Evolutionary conservation across 2,888 invertebrate species (phyloP).

Genomic region (Diplolepis rosae): DNA sequence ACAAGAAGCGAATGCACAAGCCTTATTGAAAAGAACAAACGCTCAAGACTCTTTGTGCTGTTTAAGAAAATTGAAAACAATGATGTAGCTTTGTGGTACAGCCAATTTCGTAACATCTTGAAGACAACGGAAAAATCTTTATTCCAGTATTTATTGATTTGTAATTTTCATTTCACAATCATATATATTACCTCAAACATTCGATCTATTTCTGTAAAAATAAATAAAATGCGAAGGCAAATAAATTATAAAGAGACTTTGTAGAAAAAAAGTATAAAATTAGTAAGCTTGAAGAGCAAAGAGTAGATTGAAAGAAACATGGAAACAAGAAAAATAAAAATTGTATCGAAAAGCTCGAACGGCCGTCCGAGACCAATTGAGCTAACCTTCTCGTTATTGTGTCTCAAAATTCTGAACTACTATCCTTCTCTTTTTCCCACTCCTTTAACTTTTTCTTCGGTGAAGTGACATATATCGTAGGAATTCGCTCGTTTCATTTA

Average conservation of each 20-base stretch:
- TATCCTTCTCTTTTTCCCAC: not conserved
- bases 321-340: constrained; percentile 6
- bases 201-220: no score
- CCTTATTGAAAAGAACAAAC: not conserved
- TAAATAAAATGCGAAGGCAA: constrained; percentile 11
- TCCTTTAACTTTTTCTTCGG: constrained; percentile 1
- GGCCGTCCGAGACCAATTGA: not conserved
- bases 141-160: not conserved
- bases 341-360: constrained; percentile 3
- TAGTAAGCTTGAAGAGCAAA: not conserved
- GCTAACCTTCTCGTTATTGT: constrained; percentile 24
- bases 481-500: constrained; percentile 47
- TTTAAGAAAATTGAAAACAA: not conserved
- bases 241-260: constrained; percentile 12
- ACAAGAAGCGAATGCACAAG: not conserved
- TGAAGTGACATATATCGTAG: constrained; percentile 31
- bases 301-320: not conserved
- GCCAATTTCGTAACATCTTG: not conserved
- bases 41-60: not conserved
- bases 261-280: constrained; percentile 11
- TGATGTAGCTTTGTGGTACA: not conserved
- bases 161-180: no score
- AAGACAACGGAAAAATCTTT: not conserved
- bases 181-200: no score
- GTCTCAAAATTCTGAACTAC: not conserved